Base-by-base conservation (phyloP, 2,113 vertebrate species). In the Podiceps cristatus region DNA sequence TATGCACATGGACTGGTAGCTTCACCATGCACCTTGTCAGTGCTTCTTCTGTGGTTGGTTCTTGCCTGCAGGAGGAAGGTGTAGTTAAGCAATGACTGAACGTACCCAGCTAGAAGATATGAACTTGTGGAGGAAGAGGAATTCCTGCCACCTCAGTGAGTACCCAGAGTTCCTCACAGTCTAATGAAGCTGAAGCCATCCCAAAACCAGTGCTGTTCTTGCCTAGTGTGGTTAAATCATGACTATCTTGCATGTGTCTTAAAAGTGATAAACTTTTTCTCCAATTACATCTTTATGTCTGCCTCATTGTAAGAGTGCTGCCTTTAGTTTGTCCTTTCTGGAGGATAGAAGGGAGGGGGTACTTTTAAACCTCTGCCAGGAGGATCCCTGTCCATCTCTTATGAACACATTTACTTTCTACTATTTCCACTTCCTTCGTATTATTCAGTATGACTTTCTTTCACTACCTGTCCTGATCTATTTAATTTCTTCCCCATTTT, bases 371-470 rank as follows among this genome's bases (percentile, higher is more conserved):
- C 5, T 77, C 23, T 7, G 0, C 25, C 49, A 40, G 27, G 27
- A 56, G 24, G 5, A 40, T 53, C 23, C 25, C 16, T 50, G 60
- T 6, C 2, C 1, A 0, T 29, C 8, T 35, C 6, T 20, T 52
- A 56, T 0, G 5, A 4, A 50, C 8, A 17, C 1, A 17, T 47
- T 73, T 29, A 16, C 15, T 86, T 75, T 50, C 19, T 29, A 31
- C 9, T 53, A 4, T 47, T 69, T 71, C 56, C 19, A 49, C 1
- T 13, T 67, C 24, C 9, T 29, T 19, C 5, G 1, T 44, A 13
- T 35, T 81, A 47, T 28, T 73, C 19, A 28, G 10, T 27, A 24
- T 53, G 14, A 44, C 33, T 80, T 78, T 59, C 37, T 49, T 77
- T 55, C 16, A 25, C 10, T 55, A 29, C 20, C 20, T 88, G 25